Conservation (phyloP, 2,888 invertebrate species). For the Theristus sp. region DNA sequence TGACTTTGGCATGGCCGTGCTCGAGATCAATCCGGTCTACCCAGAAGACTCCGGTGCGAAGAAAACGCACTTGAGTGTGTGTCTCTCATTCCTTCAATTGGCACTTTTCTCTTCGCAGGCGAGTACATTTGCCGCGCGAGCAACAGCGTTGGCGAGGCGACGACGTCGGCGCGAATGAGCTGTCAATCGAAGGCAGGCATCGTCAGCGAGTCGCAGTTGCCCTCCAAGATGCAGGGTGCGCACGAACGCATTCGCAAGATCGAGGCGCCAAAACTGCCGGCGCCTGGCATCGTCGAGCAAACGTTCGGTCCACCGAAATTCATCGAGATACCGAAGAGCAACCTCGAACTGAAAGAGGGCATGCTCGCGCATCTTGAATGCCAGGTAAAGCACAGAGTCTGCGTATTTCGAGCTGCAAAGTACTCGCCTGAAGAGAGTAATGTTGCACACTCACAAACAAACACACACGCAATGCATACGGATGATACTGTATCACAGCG, state of each 20-base stretch:
- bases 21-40: slow-evolving; percentile 83
- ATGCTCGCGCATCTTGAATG: slow-evolving; percentile 92
- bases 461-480: no score
- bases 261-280: slow-evolving; percentile 17
- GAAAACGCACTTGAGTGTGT: no score
- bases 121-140: slow-evolving; percentile 43
- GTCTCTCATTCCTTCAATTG: not conserved
- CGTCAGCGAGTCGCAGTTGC: slow-evolving; percentile 60
- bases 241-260: slow-evolving; percentile 17
- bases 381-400: slow-evolving; percentile 31
- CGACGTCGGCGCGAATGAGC: slow-evolving; percentile 66
- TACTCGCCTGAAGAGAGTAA: no score
- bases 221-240: slow-evolving; percentile 2
- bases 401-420: no score
- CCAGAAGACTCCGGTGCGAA: slow-evolving; percentile 50
- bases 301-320: slow-evolving; percentile 52
- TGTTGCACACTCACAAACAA: no score
- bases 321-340: slow-evolving; percentile 55
- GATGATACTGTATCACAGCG: not conserved
- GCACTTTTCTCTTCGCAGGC: slow-evolving; percentile 35
- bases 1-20: slow-evolving; percentile 88
- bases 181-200: slow-evolving; percentile 64
- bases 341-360: slow-evolving; percentile 69
- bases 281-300: slow-evolving; percentile 43
- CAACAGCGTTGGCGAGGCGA: slow-evolving; percentile 45